Percentiles rank a stretch among this genome's conserved stretches.
These are phyloP conservation scores for Taeniopygia guttata DNA, from an alignment of 2,797 vertebrate genomes.

Conservation along the genomic window DNA sequence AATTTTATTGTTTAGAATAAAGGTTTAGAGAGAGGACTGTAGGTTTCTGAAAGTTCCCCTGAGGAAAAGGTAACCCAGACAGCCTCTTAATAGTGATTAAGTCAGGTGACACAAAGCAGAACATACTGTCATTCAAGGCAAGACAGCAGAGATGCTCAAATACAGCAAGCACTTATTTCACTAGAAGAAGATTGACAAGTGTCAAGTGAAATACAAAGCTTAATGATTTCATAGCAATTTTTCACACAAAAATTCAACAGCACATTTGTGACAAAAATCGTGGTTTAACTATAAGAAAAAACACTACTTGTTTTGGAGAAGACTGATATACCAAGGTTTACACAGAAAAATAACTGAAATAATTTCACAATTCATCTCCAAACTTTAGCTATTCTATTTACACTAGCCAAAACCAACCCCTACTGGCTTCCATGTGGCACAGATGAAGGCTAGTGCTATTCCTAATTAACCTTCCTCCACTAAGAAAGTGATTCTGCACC, in stretches of 20 bases:
- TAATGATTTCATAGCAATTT: not conserved
- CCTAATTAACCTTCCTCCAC: not conserved
- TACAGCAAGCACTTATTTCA: not conserved
- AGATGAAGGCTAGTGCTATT: not conserved
- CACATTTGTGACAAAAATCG: not conserved
- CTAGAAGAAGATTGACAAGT: not conserved
- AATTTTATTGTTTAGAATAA: not conserved
- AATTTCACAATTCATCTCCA: not conserved
- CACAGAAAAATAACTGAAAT: not conserved
- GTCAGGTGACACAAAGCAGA: conserved; percentile 24
- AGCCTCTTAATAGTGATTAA: not conserved
- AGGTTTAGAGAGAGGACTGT: not conserved
- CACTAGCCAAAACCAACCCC: not conserved
- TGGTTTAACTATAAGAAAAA: not conserved
- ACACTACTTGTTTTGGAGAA: not conserved
- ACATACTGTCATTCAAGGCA: not conserved
- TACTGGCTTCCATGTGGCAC: not conserved
- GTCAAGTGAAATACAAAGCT: not conserved
- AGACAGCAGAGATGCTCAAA: not conserved
- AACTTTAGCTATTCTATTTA: not conserved
- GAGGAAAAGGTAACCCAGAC: not conserved
- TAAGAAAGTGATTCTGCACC: not conserved
- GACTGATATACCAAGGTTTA: not conserved
- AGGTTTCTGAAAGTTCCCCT: not conserved
- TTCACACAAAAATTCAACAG: not conserved